Percentiles rank a stretch among this genome's conserved stretches.
These are phyloP conservation scores for Agrotis segetum DNA, from an alignment of 2,888 invertebrate species.

Conservation along the genomic window DNA sequence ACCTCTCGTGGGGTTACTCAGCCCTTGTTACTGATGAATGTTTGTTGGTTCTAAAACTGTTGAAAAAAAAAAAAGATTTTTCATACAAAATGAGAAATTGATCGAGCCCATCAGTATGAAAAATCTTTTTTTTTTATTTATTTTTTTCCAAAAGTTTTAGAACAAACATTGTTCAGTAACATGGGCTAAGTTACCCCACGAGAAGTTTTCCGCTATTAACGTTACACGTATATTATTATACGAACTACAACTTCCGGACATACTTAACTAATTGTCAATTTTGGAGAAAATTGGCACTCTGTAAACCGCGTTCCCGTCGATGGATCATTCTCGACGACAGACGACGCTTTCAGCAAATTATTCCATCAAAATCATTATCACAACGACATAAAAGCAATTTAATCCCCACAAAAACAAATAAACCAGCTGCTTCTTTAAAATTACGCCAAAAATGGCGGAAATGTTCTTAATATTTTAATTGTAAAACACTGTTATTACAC, in stretches of 20 bases:
- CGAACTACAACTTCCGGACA: not conserved
- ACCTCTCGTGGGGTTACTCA: too few species aligned
- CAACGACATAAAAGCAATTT: conserved; percentile 36
- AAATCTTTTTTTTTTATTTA: too few species aligned
- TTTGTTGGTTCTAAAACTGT: too few species aligned
- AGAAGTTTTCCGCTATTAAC: too few species aligned
- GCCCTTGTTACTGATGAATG: too few species aligned
- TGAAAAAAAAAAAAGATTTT: too few species aligned
- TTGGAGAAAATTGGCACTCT: not conserved
- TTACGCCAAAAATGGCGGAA: conserved; percentile 29
- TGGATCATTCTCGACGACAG: conserved; percentile 27
- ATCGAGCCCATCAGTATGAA: too few species aligned
- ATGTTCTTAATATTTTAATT: conserved; percentile 50
- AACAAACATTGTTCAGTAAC: too few species aligned
- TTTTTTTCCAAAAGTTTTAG: too few species aligned
- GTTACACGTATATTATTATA: not conserved
- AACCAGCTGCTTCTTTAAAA: conserved; percentile 39
- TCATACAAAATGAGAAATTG: too few species aligned
- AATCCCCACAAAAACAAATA: conserved; percentile 43
- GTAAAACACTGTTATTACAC: conserved; percentile 43
- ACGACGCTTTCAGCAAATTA: conserved; percentile 29
- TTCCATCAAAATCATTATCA: conserved; percentile 10
- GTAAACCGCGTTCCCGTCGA: not conserved
- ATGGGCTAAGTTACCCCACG: too few species aligned
- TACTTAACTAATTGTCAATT: conserved; percentile 9